Conservation (phyloP, 30 jellyfish, hydroid and myxozoan species). For the Chironex yamaguchii region DNA sequence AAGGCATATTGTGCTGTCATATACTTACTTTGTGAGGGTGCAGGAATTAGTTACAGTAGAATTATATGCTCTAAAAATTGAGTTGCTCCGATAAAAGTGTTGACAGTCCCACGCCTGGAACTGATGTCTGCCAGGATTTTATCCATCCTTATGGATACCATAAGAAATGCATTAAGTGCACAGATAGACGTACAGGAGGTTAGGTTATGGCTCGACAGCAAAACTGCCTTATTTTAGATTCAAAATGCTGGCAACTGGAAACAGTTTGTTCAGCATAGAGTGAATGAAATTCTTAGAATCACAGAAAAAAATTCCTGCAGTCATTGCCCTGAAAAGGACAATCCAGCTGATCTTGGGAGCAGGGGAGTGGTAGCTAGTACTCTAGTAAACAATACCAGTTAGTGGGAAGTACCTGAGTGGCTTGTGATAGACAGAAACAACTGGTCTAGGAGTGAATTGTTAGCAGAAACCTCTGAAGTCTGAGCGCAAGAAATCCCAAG, state of each 20-base stretch:
- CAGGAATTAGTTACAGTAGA: not conserved
- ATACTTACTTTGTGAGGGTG: not conserved
- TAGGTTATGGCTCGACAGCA: conserved; percentile 57
- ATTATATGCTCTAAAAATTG: conserved; percentile 1
- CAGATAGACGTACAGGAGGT: not conserved
- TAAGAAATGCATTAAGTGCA: not conserved
- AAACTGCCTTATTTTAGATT: conserved; percentile 53
- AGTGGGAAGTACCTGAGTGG: conserved; percentile 21
- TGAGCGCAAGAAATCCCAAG: too few relatives aligned
- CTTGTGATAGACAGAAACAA: not conserved
- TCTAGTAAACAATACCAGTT: not conserved
- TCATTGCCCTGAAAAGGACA: conserved; percentile 31
- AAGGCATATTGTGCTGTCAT: conserved; percentile 26
- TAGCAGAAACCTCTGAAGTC: too few relatives aligned
- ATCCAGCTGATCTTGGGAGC: conserved; percentile 49
- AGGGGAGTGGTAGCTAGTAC: conserved; percentile 15
- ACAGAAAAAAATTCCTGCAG: conserved; percentile 34
- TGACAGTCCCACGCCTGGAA: conserved; percentile 32
- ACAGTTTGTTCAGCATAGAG: conserved; percentile 57
- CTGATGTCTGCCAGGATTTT: conserved; percentile 17
- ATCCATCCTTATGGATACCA: conserved; percentile 11
- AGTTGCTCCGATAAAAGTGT: conserved; percentile 23
- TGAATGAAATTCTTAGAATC: conserved; percentile 5
- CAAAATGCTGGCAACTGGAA: conserved; percentile 14
- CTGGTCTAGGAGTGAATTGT: too few relatives aligned